Conservation (phyloP, 2,113 vertebrate genomes). For the Gymnorhina tibicen region DNA sequence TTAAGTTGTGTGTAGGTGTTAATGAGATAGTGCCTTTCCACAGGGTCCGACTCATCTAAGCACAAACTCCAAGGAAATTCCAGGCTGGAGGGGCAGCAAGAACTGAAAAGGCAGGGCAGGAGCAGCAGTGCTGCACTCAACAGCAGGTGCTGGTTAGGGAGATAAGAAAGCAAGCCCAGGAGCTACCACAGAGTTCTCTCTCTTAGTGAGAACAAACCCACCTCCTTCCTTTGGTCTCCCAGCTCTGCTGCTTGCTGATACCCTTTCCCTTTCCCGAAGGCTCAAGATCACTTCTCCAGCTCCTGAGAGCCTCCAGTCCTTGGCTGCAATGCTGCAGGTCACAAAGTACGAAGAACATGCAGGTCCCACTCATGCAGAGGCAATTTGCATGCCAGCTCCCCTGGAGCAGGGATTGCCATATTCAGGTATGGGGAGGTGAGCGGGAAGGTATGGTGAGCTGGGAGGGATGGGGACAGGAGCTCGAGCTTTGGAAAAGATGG, state of each 20-base stretch:
- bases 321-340: not conserved
- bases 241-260: not conserved
- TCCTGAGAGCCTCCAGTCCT: not conserved
- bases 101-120: not conserved
- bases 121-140: not conserved
- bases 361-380: not conserved
- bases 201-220: not conserved
- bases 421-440: not conserved
- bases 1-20: not conserved
- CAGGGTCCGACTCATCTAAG: not conserved
- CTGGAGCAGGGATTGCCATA: not conserved
- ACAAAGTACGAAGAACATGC: not conserved
- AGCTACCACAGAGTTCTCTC: not conserved
- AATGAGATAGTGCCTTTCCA: not conserved
- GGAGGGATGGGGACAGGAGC: not conserved
- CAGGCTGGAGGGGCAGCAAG: not conserved
- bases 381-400: not conserved
- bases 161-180: not conserved
- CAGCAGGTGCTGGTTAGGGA: not conserved
- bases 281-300: not conserved
- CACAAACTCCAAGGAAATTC: not conserved
- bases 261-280: not conserved
- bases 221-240: not conserved
- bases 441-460: rapidly evolving
- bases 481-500: not conserved